Base-by-base conservation (phyloP, 2,888 invertebrate genomes). In the Caradrina clavipalpis region DNA sequence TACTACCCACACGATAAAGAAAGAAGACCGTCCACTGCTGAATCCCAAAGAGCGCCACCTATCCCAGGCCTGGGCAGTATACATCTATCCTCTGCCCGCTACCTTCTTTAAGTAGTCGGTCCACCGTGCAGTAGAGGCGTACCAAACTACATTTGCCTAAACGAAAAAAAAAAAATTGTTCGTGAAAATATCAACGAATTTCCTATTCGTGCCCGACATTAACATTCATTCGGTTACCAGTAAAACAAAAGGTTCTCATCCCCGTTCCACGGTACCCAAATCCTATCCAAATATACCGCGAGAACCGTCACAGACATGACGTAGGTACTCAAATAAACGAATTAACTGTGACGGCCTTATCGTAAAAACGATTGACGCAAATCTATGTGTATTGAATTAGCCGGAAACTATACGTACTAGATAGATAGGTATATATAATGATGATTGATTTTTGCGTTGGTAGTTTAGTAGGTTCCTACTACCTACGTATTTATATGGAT, bases 301-400 rank as follows among this genome's bases (percentile, higher is more conserved):
- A 62, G 22, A 42, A 31, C 35, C 80, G 76, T 80, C 64, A 75
- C 22, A 50, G 19, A 15, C 35, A 22, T 80, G 76, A 69, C 76
- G 70, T 55, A 35, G n/a, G 8, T 22, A 22, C 22, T 11, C 17
- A 19, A n/a, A 54, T 21, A 31, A 51, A 69, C 60, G 19, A 69
- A 49, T 59, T 59, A 67, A 65, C 61, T 2, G 54, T 76, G 80
- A 80, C 76, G 76, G 31, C 21, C 62, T 21, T 42, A 45, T 15
- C 26, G 4, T 45, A 79, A 73, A 76, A 77, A 77, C 22, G 47
- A 70, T 61, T 73, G 77, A 70, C 77, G 73, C 21, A 56, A 13
- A 51, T 50, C 11, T 19, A 8, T 45, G 45, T 45, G 1, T 51
- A 59, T 11, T 39, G 47, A 8, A 51, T 13, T 76, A 53, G 22